These are phyloP conservation scores for Henricia sp. DNA, from an alignment of 53 echinoderm and acorn worm genomes.

Conservation along the genomic window DNA sequence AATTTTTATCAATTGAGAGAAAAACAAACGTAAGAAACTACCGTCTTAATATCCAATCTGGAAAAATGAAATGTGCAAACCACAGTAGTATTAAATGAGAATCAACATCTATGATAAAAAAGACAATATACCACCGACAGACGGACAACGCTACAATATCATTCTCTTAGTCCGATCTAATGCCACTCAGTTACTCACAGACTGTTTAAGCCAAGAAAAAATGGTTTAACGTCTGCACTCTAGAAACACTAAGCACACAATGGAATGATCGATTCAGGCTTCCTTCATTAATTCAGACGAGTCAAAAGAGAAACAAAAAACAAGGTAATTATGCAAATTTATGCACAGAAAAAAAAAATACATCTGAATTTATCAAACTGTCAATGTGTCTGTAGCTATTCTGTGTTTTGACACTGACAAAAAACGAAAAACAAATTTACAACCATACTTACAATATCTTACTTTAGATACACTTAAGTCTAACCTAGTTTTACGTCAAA, in stretches of 20 bases:
- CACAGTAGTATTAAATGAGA: slow-evolving; percentile 42
- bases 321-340: slow-evolving; percentile 2
- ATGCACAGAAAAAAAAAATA: slow-evolving; percentile 28
- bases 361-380: slow-evolving; percentile 24
- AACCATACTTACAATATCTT: slow-evolving; percentile 50
- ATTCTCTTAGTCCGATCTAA: slow-evolving; percentile 5
- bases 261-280: slow-evolving; percentile 20
- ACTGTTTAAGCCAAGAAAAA: too few relatives aligned
- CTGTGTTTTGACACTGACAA: slow-evolving; percentile 28
- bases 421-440: slow-evolving; percentile 41
- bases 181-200: not conserved
- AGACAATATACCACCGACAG: slow-evolving; percentile 29
- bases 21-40: slow-evolving; percentile 58
- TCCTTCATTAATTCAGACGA: not conserved
- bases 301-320: slow-evolving; percentile 1
- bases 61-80: slow-evolving; percentile 62
- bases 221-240: slow-evolving; percentile 2
- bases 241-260: slow-evolving; percentile 50
- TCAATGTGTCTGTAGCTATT: slow-evolving; percentile 22
- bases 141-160: slow-evolving; percentile 16
- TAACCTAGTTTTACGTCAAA: slow-evolving; percentile 34
- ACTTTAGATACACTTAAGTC: slow-evolving; percentile 55
- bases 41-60: slow-evolving; percentile 50
- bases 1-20: slow-evolving; percentile 61
- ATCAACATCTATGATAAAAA: slow-evolving; percentile 38